Base-by-base conservation (phyloP, 2,888 invertebrate genomes). In the Falcaria lacertinaria region DNA sequence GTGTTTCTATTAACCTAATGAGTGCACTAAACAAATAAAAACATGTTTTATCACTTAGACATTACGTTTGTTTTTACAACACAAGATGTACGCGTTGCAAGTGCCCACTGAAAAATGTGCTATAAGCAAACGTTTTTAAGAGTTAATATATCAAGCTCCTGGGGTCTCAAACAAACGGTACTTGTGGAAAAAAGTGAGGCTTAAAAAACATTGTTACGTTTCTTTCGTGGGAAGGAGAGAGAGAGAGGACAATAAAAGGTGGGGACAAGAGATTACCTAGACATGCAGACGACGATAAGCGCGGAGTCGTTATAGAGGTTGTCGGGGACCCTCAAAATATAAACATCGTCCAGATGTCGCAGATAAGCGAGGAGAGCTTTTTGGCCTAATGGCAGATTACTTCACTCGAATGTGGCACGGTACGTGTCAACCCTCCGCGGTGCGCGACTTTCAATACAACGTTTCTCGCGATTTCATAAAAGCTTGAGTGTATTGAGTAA, bases 321-420 rank as follows among this genome's bases (percentile, higher is more conserved):
- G 81, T 78, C 77, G 77, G 74, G 67, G 80, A 77, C 82, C 84
- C 83, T 84, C 80, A 79, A 85, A 87, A 84, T 86, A 86, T 87
- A 85, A 86, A 87, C 87, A 85, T 82, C 77, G 78, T 70, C 79
- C 88, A 88, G 87, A 86, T 88, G 88, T 83, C 67, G 72, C 77
- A 83, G 88, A 88, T 87, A 86, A 85, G 80, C 69, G 76, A 64
- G 57, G 74, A 77, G 74, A 80, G 85, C 80, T 82, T 83, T 85
- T 84, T 80, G 76, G 70, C 77, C 76, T 87, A 87, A 88, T 87
- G 80, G 80, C 75, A 82, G 82, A 85, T 87, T 87, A 83, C 82
- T 82, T 67, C 60, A 77, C 69, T 74, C 60, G 68, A 77, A 72
- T 69, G 74, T 74, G 71, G 75, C 67, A 68, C 70, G 69, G 75